Evolutionary conservation across 2,113 vertebrate species (phyloP), one percentile per base, ranked within the genome.

Genomic region (Pollachius pollachius): DNA sequence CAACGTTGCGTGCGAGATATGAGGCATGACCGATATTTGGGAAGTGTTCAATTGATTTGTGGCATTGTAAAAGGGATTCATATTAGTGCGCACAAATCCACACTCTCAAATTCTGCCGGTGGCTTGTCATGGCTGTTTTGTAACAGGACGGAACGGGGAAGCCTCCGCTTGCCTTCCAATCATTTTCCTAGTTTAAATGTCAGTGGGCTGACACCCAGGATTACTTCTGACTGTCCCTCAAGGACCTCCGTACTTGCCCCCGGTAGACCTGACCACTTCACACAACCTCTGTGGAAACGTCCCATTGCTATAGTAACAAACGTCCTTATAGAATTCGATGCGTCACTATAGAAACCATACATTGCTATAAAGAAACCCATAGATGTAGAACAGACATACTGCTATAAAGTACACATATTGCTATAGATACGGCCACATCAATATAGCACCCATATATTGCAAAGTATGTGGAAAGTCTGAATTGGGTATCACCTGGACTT

Each of bases 161-260:
- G 7, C 41, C 12, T 48, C 41, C 12, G 41, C 41, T 48, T 9
- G 41, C 41, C 41, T 48, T 18, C 27, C 21, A 23, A 54, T 54
- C 12, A 25, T 41, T 6, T 21, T 66, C 56, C 21, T 25, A 52
- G 9, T 70, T 57, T 25, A 68, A 68, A 73, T 63, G 65, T 68
- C 72, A 68, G 27, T 41, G 60, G 60, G 63, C 61, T 64, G 58
- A 56, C 65, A 68, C 61, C 52, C 65, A 68, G 72, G 67, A 88
- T 87, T 81, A 82, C 61, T 71, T 18, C 37, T 72, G 67, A 65
- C 37, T 64, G 12, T 34, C 34, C 62, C 68, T 67, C 52, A 5
- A 23, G 64, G 60, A 16, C 67, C 12, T 62, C 52, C 54, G 19
- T 19, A 52, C 30, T 67, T 52, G 68, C 18, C 30, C 15, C 25